Evolutionary conservation across 2,888 invertebrate species (phyloP), one percentile per base, ranked within the genome.

Genomic region (Eupithecia centaureata): DNA sequence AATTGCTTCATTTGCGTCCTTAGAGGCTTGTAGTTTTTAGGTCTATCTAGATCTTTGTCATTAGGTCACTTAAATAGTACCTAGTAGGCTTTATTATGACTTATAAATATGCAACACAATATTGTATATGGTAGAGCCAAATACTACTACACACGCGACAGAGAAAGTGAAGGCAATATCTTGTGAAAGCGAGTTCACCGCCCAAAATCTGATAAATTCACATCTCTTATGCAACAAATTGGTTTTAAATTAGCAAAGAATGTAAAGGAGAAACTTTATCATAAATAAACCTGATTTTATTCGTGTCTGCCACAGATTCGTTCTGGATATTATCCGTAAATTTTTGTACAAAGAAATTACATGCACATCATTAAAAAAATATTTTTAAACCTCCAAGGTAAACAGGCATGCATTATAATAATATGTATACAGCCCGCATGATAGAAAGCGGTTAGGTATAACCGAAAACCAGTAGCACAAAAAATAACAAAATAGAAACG

Each of bases 131-230:
- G n/a, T n/a, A n/a, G n/a, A 28, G 18, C 35, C 27, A 38, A 52
- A 52, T 33, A 27, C 35, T 18, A 27, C 5, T 54, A 33, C 52
- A 66, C 58, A 66, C 62, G 62, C n/a, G 30, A 42, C 22, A 60
- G 70, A 66, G 70, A 70, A 70, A 70, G 70, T 63, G 62, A 59
- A 32, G 59, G 25, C 38, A 32, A 61, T 63, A 63, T 59, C 61
- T 56, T 60, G 65, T 18, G 69, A 70, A 66, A 70, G 70, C 63
- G 61, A 28, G 69, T 66, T 70, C 63, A 63, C 52, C 66, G 66
- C 58, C 66, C 70, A 58, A 59, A 68, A 65, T 25, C 51, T 64
- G 66, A 70, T 70, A 61, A 70, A 66, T 58, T 64, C 57, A 63
- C 66, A 63, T 61, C 58, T 52, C 60, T 66, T 67, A 70, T 32